Percentiles rank a stretch among this genome's conserved stretches.
Conservation (phyloP, 2,888 invertebrate genomes). For the Leucoma salicis region DNA sequence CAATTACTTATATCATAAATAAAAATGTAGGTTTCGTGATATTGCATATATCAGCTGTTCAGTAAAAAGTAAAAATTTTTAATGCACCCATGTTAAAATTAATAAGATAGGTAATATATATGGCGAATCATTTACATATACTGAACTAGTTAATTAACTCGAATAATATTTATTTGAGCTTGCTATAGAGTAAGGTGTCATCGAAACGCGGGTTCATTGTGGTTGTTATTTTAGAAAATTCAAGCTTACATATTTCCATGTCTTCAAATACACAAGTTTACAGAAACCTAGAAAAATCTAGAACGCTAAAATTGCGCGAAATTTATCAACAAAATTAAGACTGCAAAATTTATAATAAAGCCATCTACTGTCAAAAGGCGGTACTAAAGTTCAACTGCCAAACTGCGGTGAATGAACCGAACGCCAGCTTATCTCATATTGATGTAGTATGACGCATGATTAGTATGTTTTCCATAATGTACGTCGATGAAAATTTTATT, state of each 20-base stretch:
- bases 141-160: no score
- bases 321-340: slow-evolving; percentile 1
- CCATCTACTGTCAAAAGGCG: slow-evolving; percentile 51
- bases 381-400: slow-evolving; percentile 74
- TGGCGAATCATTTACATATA: no score
- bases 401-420: slow-evolving; percentile 62
- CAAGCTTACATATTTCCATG: neutral
- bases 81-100: no score
- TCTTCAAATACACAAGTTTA: slow-evolving; percentile 2
- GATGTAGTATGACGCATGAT: slow-evolving; percentile 42
- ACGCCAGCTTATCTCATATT: slow-evolving; percentile 45
- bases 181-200: no score
- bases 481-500: slow-evolving; percentile 27
- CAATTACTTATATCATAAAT: no score
- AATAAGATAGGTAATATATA: no score
- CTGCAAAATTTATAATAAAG: slow-evolving; percentile 11
- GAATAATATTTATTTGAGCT: no score
- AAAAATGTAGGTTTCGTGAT: no score
- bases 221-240: neutral
- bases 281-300: slow-evolving; percentile 23
- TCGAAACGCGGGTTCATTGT: no score
- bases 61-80: no score
- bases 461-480: slow-evolving; percentile 29
- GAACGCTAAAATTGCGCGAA: slow-evolving; percentile 17
- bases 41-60: no score